Evolutionary conservation across 1,140 invertebrate genomes (phyloP).

Genomic region (Micrasema longulum): DNA sequence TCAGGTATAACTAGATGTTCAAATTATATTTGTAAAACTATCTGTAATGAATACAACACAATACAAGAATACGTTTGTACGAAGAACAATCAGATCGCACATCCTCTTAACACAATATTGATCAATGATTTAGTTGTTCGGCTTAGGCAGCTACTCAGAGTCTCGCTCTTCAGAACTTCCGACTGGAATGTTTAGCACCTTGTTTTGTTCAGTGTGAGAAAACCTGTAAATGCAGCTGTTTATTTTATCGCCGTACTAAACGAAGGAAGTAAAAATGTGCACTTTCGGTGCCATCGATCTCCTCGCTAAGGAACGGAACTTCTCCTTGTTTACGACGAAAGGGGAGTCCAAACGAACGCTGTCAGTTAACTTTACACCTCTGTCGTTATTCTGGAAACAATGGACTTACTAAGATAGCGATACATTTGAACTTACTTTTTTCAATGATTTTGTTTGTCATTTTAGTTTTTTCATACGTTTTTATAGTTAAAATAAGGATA

Average conservation of each 20-base stretch:
- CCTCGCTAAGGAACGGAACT: not conserved
- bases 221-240: constrained; percentile 37
- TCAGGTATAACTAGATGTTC: no score
- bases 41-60: no score
- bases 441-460: not conserved
- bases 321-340: constrained; percentile 4
- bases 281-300: constrained; percentile 26
- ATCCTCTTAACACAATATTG: no score
- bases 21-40: no score
- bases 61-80: no score
- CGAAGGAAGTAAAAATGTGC: constrained; percentile 22
- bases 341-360: not conserved
- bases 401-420: constrained; percentile 3
- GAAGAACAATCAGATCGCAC: no score
- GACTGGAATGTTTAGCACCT: not conserved
- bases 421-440: not conserved
- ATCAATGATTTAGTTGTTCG: no score
- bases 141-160: no score
- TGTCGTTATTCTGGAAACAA: not conserved
- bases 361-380: constrained; percentile 12
- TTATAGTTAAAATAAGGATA: no score
- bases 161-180: not conserved
- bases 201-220: constrained; percentile 23
- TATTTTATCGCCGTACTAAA: constrained; percentile 25
- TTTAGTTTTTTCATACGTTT: not conserved